Conservation (phyloP, 2,888 invertebrate genomes). For the Pollenia amentaria region DNA sequence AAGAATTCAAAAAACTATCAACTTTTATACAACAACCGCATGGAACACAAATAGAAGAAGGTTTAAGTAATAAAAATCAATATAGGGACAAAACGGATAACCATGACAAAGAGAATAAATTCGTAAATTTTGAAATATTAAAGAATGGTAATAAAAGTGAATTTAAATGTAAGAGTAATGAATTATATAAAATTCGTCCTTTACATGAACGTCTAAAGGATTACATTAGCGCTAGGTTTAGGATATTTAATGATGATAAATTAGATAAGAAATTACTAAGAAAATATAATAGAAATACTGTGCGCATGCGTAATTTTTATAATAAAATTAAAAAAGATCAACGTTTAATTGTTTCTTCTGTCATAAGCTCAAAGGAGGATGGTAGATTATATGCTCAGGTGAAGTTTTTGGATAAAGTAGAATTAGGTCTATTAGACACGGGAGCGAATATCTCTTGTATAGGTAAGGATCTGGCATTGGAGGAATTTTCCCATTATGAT, state of each 20-base stretch:
- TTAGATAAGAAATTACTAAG: not conserved
- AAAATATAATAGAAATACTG: not conserved
- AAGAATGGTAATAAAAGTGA: not conserved
- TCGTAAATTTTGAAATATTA: not conserved
- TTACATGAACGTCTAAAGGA: not conserved
- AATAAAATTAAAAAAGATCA: too few species aligned
- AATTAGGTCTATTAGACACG: not conserved
- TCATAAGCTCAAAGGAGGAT: too few species aligned
- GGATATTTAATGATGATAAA: slow-evolving; percentile 19
- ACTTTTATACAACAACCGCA: too few species aligned
- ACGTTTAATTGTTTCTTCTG: too few species aligned
- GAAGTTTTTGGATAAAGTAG: not conserved
- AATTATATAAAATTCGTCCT: not conserved
- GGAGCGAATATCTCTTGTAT: not conserved
- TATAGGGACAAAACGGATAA: not conserved
- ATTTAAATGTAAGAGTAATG: not conserved
- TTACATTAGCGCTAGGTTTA: slow-evolving; percentile 6
- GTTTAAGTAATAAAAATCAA: not conserved
- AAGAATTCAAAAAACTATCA: too few species aligned
- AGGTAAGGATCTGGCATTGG: too few species aligned
- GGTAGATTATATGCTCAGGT: too few species aligned
- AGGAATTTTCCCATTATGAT: not conserved
- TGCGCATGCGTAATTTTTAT: not conserved
- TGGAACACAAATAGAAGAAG: too few species aligned
- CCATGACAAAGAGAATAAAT: not conserved